Conservation (phyloP, 1,140 invertebrate genomes). For the Sitodiplosis mosellana region DNA sequence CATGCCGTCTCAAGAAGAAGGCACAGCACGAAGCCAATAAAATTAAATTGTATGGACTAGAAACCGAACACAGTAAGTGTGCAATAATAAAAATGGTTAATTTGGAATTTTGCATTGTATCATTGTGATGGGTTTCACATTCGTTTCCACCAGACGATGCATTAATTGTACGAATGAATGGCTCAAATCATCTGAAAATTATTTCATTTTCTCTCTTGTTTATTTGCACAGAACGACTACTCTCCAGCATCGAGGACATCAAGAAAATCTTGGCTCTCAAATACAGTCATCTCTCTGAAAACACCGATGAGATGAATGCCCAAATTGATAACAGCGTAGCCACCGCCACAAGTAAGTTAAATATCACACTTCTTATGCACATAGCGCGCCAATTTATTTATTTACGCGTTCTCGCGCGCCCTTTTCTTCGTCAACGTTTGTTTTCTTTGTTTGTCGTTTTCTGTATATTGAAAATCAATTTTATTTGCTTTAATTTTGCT, state of each 20-base stretch:
- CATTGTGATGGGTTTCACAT: background rate
- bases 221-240: constrained; percentile 37
- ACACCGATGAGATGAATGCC: constrained; percentile 39
- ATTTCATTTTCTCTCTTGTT: constrained; percentile 4
- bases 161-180: no score
- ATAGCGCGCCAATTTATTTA: background rate
- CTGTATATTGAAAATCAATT: no score
- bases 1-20: constrained; percentile 87
- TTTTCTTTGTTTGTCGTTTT: no score
- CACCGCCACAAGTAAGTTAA: constrained; percentile 39
- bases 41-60: constrained; percentile 82
- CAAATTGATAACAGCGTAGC: constrained; percentile 46
- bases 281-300: constrained; percentile 31
- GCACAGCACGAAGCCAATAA: constrained; percentile 91
- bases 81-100: background rate
- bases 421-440: constrained; percentile 1
- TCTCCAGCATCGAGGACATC: constrained; percentile 43
- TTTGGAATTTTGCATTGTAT: background rate
- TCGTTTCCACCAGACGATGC: constrained; percentile 1
- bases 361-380: background rate
- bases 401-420: no score
- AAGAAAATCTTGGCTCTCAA: constrained; percentile 43
- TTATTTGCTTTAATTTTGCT: constrained; percentile 1
- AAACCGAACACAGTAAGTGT: constrained; percentile 84
- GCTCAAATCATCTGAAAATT: no score